Base-by-base conservation (phyloP, 1,140 invertebrate genomes). In the Nasonia giraulti region DNA sequence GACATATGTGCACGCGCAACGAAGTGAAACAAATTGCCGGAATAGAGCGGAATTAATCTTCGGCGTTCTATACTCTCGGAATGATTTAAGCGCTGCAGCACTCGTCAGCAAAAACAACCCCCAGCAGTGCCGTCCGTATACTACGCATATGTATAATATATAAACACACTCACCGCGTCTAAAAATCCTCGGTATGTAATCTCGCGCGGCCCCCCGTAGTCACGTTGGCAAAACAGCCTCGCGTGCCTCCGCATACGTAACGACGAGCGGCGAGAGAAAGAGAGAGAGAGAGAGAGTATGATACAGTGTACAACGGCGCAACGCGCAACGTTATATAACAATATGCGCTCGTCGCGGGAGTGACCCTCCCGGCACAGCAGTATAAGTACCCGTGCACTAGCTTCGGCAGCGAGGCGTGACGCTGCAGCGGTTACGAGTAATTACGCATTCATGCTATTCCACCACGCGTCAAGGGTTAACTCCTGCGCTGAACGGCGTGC, bases 361-460 rank as follows among this genome's bases (percentile, higher is more conserved):
- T 62, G 55, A 71, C 68, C 68, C 68, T 85, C 73, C 82, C 83
- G 27, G 27, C 27, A 27, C 27, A 27, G 27, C 27, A 27, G 27
- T 82, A 17, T 50, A n/a, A 62, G 8, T 44, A 44, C 33, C 33
- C 5, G 5, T 6, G 5, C 33, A 8, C 6, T 44, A 44, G 6
- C 40, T 8, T 44, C 83, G 79, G 82, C 40, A 76, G 6, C 73
- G 73, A 33, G 12, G 31, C 73, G 73, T 75, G 37, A 75, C 27
- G 12, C 82, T 83, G 86, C 88, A 90, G 90, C 90, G 89, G 89
- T 91, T 90, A 88, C 86, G 84, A 89, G 88, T 89, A 90, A 91
- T 91, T 91, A 91, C 82, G 87, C 87, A 91, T 91, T 91, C 89
- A 90, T 89, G 86, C 83, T 87, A 87, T 88, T 91, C 87, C 85